Base-by-base conservation (phyloP, 1,140 invertebrate genomes). In the Zaprionus africanus region DNA sequence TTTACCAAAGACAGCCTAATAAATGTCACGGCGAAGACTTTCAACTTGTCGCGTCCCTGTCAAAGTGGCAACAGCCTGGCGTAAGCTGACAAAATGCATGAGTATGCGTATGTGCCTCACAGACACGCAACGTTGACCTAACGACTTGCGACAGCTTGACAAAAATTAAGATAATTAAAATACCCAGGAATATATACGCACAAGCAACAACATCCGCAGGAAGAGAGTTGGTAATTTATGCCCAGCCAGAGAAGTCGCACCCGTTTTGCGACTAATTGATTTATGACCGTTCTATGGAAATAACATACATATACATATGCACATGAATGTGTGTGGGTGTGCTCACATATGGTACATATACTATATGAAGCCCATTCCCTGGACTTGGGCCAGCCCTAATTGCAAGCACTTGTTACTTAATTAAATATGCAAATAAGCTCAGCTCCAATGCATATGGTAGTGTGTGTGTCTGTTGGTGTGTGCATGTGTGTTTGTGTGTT, bases 351-450 rank as follows among this genome's bases (percentile, higher is more conserved):
- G 74, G 57, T 63, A 72, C 36, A 13, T 38, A 38, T 38, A 38
- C 13, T 38, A 38, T 38, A 79, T 76, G 22, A 38, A 43, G 31
- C 41, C n/a, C 41, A 17, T 46, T 17, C 58, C 49, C 58, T 66
- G 66, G 60, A 69, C 66, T 59, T 31, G 38, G 57, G 34, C 28
- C 73, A 46, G n/a, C 5, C 73, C 53, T 82, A 82, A 82, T 82
- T 82, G 79, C 74, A 62, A 66, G 76, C 78, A 79, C 77, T 82
- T 82, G 79, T 82, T 82, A 79, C 77, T 82, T 82, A 82, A 79
- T 82, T 82, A 79, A 82, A 82, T 61, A 41, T 58, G 56, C 53
- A 56, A 31, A 56, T 56, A 31, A 56, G 53, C 53, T n/a, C 53
- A 13, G 57, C 34, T 41, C 22, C 11, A 24, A 24, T 51, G 46